Conservation (phyloP, 1,140 invertebrate species). For the Lepidurus couesii region DNA sequence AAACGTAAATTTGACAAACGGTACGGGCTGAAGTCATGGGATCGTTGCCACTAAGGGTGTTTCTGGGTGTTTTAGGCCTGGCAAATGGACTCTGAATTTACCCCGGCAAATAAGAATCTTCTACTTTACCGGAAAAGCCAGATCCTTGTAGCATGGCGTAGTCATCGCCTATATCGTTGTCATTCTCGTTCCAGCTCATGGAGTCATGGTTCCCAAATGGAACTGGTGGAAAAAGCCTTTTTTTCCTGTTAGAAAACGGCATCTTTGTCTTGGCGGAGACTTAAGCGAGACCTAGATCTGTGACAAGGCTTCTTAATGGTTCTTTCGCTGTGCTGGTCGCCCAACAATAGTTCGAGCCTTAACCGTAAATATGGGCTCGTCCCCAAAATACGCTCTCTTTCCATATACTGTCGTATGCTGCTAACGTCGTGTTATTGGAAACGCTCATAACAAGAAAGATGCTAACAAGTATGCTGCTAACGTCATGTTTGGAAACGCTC, state of each 20-base stretch:
- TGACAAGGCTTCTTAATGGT: constrained; percentile 1
- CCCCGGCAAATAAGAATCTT: not conserved
- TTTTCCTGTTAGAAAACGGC: not conserved
- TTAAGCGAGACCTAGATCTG: not conserved
- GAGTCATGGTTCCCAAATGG: not conserved
- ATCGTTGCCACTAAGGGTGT: not conserved
- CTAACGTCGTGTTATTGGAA: not conserved
- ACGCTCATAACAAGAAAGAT: not conserved
- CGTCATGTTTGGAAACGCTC: not conserved
- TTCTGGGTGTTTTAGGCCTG: not conserved
- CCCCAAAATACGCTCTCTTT: not conserved
- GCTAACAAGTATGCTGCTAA: not conserved
- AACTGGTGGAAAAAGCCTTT: not conserved
- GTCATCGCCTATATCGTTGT: not conserved
- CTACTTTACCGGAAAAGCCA: not conserved
- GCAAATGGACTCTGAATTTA: not conserved
- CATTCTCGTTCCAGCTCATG: not conserved
- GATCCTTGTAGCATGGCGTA: not conserved
- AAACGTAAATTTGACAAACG: not conserved
- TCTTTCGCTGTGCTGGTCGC: not conserved
- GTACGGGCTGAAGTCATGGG: not conserved
- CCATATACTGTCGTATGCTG: not conserved
- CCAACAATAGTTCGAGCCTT: not conserved
- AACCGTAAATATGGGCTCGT: not conserved
- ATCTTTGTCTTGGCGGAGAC: not conserved